Base-by-base conservation (phyloP, 1,140 invertebrate species). In the Brachionus angularis region DNA sequence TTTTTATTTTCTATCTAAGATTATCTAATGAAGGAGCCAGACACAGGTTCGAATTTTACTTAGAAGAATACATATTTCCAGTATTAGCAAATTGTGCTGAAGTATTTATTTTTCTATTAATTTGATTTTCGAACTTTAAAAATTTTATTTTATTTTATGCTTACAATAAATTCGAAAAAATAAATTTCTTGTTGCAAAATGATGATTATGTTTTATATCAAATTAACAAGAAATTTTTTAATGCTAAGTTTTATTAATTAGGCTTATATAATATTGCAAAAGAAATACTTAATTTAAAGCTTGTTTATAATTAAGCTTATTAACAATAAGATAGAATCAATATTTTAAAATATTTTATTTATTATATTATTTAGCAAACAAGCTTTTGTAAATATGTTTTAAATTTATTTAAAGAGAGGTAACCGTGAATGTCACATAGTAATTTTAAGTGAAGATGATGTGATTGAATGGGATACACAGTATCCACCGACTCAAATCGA, bases 401-500 rank as follows among this genome's bases (percentile, higher is more conserved):
- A 18, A 0, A 44, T 67, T 49, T 29, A 42, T 67, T 10, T 27
- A 58, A 73, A 84, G 80, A 76, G 77, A 39, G 84, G 84, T 16
- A 85, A 86, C 72, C 75, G 84, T 29, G 84, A 85, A 75, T 86
- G 85, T 75, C 85, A 86, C 79, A 91, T 98, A 71, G 94, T 98
- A 16, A 91, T 98, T 8, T 83, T 98, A 27, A 83, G 94, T 8
- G 95, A 98, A 81, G 88, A 98, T 79, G 90, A 96, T 84, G 86
- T 91, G 10, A 92, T 98, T 16, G 96, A 98, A 76, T 98, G 95
- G 96, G 94, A 98, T 80, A 90, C 94, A 77, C 91, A 97, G 78
- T 97, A 95, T 82, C 95, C 95, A 0, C 96, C 96, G 0, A 93
- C 95, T 83, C 96, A 96, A 90, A 94, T 94, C 21, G 94, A 98